Percentiles rank a stretch among this genome's conserved stretches.
These are phyloP conservation scores for Sander lucioperca DNA, from an alignment of 2,113 vertebrate genomes.

Conservation along the genomic window DNA sequence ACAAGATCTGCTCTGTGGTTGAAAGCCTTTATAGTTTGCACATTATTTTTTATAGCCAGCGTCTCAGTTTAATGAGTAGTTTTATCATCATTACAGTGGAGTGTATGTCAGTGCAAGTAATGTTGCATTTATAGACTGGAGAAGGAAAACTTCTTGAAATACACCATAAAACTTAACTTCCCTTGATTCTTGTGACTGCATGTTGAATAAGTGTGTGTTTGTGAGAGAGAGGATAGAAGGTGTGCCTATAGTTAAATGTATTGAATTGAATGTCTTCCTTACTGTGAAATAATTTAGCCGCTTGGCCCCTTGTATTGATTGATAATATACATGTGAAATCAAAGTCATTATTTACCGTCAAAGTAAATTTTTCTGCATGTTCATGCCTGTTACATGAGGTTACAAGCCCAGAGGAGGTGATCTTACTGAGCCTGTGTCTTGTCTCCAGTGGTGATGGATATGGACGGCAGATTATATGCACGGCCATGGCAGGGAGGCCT, in stretches of 20 bases:
- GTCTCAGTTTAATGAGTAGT: not conserved
- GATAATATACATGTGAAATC: not conserved
- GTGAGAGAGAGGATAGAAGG: not conserved
- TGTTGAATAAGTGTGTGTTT: not conserved
- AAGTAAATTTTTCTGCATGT: not conserved
- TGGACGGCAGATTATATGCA: constrained; percentile 95
- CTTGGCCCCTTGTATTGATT: not conserved
- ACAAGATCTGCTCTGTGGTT: not conserved
- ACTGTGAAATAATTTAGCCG: not conserved
- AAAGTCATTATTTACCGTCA: not conserved
- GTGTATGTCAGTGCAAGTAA: not conserved
- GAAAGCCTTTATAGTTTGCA: not conserved
- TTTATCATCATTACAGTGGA: not conserved
- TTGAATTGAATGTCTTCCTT: not conserved
- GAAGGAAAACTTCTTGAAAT: not conserved
- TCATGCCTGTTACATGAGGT: not conserved
- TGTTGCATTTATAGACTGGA: not conserved
- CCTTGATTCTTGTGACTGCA: not conserved
- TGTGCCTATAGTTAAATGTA: not conserved
- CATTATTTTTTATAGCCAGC: not conserved
- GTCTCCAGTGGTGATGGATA: constrained; percentile 89
- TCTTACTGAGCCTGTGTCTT: constrained; percentile 28
- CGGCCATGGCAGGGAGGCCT: constrained; percentile 95
- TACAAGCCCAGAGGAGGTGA: not conserved
- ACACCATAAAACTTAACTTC: not conserved